Evolutionary conservation across 2,797 vertebrate species (phyloP).

Genomic region (Ptychobarbus kaznakovi): DNA sequence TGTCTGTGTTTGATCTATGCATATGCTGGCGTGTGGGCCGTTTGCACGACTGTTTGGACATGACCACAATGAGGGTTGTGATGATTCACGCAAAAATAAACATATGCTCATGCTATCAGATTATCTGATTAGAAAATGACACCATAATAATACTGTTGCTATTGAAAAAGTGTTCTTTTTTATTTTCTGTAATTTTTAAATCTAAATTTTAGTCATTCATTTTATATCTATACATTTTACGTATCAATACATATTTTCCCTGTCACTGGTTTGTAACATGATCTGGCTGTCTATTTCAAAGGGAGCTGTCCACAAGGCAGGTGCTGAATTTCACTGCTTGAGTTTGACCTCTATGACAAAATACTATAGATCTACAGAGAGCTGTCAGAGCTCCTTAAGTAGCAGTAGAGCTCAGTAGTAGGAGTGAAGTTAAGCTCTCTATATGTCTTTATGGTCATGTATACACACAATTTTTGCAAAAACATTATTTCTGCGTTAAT

Average conservation of each 20-base stretch:
- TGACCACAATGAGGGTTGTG: slow-evolving; percentile 56
- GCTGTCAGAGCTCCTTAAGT: neutral
- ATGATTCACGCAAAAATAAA: slow-evolving; percentile 58
- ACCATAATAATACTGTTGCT: neutral
- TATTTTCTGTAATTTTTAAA: neutral
- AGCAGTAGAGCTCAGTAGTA: neutral
- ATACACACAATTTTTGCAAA: neutral
- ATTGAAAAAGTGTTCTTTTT: neutral
- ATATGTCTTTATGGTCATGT: neutral
- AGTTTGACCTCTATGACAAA: slow-evolving; percentile 1
- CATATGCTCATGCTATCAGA: slow-evolving; percentile 36
- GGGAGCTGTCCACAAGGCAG: slow-evolving; percentile 43
- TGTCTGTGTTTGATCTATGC: slow-evolving; percentile 72
- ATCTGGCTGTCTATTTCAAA: neutral
- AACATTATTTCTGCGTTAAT: neutral
- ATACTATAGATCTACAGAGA: neutral
- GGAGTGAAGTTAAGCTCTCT: neutral
- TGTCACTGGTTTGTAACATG: slow-evolving; percentile 5
- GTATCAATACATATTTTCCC: neutral
- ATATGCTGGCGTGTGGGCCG: slow-evolving; percentile 55
- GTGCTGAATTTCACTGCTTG: slow-evolving; percentile 21
- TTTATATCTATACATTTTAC: neutral
- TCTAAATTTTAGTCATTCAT: neutral
- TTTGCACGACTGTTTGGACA: slow-evolving; percentile 63
- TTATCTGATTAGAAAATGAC: slow-evolving; percentile 11